Percentiles rank a stretch among this genome's conserved stretches.
These are phyloP conservation scores for Gandaritis pyraliata DNA, from an alignment of 2,888 invertebrate species.

Conservation along the genomic window DNA sequence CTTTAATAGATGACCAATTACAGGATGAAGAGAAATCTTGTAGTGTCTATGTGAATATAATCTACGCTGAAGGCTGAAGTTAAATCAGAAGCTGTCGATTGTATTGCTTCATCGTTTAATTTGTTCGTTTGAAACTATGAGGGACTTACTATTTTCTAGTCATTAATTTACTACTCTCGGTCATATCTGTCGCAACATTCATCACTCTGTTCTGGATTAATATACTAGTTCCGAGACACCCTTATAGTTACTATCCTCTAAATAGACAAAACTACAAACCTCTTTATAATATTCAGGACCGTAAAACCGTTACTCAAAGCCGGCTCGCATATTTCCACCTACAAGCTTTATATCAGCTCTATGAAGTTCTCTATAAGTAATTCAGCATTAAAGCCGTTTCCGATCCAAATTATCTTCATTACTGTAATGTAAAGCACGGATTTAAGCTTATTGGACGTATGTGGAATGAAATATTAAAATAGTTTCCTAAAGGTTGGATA, in stretches of 20 bases:
- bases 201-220: too few species aligned
- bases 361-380: slow-evolving; percentile 25
- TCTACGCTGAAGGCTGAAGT: slow-evolving; percentile 12
- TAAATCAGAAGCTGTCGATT: slow-evolving; percentile 11
- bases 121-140: too few species aligned
- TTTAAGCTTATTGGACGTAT: slow-evolving; percentile 68
- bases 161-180: too few species aligned
- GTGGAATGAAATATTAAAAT: slow-evolving; percentile 59
- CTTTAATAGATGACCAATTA: slow-evolving; percentile 51
- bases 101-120: slow-evolving; percentile 8
- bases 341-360: slow-evolving; percentile 18
- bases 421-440: slow-evolving; percentile 60
- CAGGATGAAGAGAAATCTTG: slow-evolving; percentile 46
- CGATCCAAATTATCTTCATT: slow-evolving; percentile 63
- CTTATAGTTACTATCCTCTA: too few species aligned
- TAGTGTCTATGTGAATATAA: slow-evolving; percentile 23
- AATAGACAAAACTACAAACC: too few species aligned
- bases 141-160: too few species aligned
- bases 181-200: too few species aligned
- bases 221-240: too few species aligned
- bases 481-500: slow-evolving; percentile 52
- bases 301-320: slow-evolving; percentile 24
- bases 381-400: slow-evolving; percentile 46
- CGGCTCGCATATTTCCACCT: slow-evolving; percentile 15
- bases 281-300: not conserved